Evolutionary conservation across 2,113 vertebrate species (phyloP).

Genomic region (Alces alces): DNA sequence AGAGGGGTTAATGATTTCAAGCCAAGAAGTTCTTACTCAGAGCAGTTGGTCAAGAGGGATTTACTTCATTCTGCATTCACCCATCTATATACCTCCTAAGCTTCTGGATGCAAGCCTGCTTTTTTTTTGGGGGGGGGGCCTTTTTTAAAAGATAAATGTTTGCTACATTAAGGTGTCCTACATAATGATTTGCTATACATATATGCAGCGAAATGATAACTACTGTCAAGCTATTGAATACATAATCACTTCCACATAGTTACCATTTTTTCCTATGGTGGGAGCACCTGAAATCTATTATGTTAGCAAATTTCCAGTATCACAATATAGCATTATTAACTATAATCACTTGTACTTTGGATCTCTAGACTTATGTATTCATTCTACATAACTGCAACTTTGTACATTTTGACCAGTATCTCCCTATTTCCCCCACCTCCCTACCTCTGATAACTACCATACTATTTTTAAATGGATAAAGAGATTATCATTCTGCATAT

Average conservation of each 20-base stretch:
- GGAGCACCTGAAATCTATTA: neutral
- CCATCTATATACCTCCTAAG: neutral
- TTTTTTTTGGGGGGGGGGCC: rapidly evolving
- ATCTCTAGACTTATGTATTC: neutral
- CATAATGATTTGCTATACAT: neutral
- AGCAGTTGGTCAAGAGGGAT: neutral
- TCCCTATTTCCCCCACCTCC: neutral
- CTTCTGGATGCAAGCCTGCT: neutral
- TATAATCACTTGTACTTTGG: neutral
- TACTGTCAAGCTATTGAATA: neutral
- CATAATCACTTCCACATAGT: neutral
- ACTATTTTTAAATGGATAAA: neutral
- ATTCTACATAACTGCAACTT: neutral
- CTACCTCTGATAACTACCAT: neutral
- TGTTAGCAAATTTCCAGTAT: neutral
- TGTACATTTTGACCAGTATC: neutral
- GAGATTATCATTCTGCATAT: neutral
- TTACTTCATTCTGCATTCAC: neutral
- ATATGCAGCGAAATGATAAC: neutral
- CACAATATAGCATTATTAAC: neutral
- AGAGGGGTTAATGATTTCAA: neutral
- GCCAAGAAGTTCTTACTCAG: neutral
- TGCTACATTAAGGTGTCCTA: neutral
- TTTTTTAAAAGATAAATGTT: neutral
- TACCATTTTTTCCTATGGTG: neutral